These are phyloP conservation scores for Alentia gelatinosa DNA, from an alignment of 2,888 invertebrate genomes.

Conservation along the genomic window DNA sequence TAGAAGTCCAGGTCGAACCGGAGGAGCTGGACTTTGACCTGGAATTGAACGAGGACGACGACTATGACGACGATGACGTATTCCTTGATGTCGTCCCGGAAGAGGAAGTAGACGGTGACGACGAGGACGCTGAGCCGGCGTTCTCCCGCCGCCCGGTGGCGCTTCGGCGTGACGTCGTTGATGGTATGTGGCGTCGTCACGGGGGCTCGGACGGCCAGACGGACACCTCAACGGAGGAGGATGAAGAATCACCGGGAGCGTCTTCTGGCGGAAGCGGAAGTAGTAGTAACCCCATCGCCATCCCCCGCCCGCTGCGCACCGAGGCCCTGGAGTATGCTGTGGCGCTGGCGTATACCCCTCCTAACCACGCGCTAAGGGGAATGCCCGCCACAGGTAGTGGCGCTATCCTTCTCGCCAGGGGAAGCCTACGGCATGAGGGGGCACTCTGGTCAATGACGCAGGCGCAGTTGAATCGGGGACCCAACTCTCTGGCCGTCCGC, in stretches of 20 bases:
- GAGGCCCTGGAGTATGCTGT: conserved; percentile 14
- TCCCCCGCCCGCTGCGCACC: conserved; percentile 5
- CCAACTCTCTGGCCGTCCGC: not conserved
- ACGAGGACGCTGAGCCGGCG: not conserved
- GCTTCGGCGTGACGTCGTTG: conserved; percentile 8
- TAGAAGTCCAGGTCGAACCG: not conserved
- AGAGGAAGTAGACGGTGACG: conserved; percentile 51
- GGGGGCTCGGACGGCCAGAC: not conserved
- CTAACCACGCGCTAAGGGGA: not conserved
- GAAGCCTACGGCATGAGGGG: not conserved
- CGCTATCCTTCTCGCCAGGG: conserved; percentile 12
- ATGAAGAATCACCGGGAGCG: not conserved
- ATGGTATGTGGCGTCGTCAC: not conserved
- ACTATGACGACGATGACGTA: conserved; percentile 21
- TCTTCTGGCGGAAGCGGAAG: not conserved
- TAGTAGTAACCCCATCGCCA: not conserved
- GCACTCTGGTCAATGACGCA: not conserved
- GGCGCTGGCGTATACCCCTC: conserved; percentile 28
- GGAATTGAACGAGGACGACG: conserved; percentile 5
- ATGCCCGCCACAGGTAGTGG: not conserved
- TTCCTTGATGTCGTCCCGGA: conserved; percentile 44
- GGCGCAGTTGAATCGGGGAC: conserved; percentile 4
- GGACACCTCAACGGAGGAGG: conserved; percentile 12
- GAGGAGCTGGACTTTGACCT: conserved; percentile 22
- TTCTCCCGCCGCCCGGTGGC: not conserved